These are phyloP conservation scores for Leucozona laternaria DNA, from an alignment of 2,888 invertebrate species.

Conservation along the genomic window DNA sequence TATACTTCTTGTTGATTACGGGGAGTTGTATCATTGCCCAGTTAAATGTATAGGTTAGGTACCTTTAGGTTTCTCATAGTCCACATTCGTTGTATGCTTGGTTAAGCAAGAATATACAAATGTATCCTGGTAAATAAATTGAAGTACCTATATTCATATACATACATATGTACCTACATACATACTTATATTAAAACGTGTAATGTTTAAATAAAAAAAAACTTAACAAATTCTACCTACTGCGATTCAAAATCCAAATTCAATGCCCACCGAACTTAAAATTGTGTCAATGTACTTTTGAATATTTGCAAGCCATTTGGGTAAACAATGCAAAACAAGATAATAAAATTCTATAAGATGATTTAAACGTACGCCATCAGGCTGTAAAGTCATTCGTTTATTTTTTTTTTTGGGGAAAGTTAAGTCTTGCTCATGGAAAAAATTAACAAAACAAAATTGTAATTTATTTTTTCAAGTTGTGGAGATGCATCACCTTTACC, in stretches of 20 bases:
- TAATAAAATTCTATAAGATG: conserved; percentile 64
- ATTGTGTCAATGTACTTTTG: conserved; percentile 68
- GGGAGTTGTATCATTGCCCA: not conserved
- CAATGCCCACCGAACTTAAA: conserved; percentile 42
- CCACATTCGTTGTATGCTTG: not conserved
- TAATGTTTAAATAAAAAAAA: conserved; percentile 17
- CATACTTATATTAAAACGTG: conserved; percentile 4
- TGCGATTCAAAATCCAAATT: conserved; percentile 39
- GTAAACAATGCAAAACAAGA: conserved; percentile 66
- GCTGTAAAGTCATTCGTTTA: conserved; percentile 31
- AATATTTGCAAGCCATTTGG: conserved; percentile 63
- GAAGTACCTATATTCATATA: not conserved
- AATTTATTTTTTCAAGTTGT: conserved; percentile 9
- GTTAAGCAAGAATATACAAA: not conserved
- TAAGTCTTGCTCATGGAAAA: conserved; percentile 22
- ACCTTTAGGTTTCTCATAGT: conserved; percentile 1
- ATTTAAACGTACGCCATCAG: conserved; percentile 61
- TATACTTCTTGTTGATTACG: not conserved
- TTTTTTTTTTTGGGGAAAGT: conserved; percentile 19
- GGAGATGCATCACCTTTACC: conserved; percentile 13
- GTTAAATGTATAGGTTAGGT: not conserved
- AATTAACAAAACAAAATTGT: conserved; percentile 24
- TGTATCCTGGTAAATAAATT: not conserved
- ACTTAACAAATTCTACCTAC: not conserved
- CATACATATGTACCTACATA: not conserved